phyloP scores from a whole-genome alignment of 2,797 vertebrate genomes.

The Enteromius anoplus region DNA sequence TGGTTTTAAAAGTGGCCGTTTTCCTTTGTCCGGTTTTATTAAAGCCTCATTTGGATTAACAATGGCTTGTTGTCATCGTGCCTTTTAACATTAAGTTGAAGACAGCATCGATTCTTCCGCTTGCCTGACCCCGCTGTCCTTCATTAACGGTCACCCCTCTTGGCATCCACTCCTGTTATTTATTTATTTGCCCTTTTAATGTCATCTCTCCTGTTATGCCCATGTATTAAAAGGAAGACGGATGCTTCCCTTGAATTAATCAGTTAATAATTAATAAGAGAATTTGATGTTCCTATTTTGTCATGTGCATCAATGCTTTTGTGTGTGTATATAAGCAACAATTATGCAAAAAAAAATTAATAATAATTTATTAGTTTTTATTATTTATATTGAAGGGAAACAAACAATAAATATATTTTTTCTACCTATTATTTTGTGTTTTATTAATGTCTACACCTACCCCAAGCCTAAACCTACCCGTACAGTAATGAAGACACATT shows the following conservation, averaged over 20 bases:
- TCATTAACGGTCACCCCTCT: conserved; percentile 26
- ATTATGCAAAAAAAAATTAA: background rate
- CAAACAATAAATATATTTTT: too few relatives aligned
- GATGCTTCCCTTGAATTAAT: background rate
- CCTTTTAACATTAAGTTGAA: conserved; percentile 15
- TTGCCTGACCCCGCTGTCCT: conserved; percentile 27
- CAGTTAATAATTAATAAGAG: background rate
- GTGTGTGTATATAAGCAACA: background rate
- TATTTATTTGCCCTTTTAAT: conserved; percentile 32
- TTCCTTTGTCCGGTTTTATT: conserved; percentile 8
- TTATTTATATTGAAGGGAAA: background rate
- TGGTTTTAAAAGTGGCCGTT: background rate
- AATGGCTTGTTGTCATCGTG: conserved; percentile 25
- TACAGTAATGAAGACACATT: too few relatives aligned
- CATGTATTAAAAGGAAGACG: background rate
- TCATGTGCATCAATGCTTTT: background rate
- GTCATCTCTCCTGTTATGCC: background rate
- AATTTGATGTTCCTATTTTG: background rate
- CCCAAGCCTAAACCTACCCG: too few relatives aligned
- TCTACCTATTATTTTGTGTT: too few relatives aligned
- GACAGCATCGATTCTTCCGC: conserved; percentile 39
- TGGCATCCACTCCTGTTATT: background rate
- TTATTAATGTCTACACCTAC: too few relatives aligned
- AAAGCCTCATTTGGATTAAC: conserved; percentile 13
- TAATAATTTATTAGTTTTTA: background rate